Conservation (phyloP, 1,140 invertebrate genomes). For the Drosophila gunungcola region DNA sequence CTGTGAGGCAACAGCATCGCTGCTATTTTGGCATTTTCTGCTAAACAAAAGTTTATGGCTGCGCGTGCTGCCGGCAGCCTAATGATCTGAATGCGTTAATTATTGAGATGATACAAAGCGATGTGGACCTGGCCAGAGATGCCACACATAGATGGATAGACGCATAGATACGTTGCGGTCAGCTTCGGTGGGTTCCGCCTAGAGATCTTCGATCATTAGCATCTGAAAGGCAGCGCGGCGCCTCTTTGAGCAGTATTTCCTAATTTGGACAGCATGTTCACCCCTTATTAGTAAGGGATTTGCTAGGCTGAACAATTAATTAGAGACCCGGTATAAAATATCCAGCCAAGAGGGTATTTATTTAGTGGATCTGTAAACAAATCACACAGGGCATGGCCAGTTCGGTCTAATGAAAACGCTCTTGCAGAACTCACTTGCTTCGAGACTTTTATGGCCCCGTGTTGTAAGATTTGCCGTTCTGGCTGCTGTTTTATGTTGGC, state of each 20-base stretch:
- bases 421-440: conserved; percentile 9
- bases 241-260: conserved; percentile 27
- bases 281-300: not conserved
- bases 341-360: not conserved
- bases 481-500: conserved; percentile 64
- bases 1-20: conserved; percentile 24
- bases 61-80: conserved; percentile 55
- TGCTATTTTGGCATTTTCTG: conserved; percentile 51
- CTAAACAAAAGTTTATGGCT: conserved; percentile 60
- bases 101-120: conserved; percentile 54
- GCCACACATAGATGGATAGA: conserved; percentile 18
- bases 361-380: not conserved
- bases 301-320: not conserved
- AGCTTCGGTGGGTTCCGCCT: conserved; percentile 41
- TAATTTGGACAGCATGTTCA: conserved; percentile 18
- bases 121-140: conserved; percentile 19
- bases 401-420: conserved; percentile 5
- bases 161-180: conserved; percentile 47
- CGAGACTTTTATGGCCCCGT: conserved; percentile 38
- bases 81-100: conserved; percentile 74
- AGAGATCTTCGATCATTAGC: conserved; percentile 50
- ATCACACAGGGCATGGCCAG: conserved; percentile 10
- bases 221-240: conserved; percentile 32
- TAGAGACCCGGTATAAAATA: not conserved
- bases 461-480: conserved; percentile 45